Evolutionary conservation across 2,797 vertebrate species (phyloP).

Genomic region (Apodemus agrarius): DNA sequence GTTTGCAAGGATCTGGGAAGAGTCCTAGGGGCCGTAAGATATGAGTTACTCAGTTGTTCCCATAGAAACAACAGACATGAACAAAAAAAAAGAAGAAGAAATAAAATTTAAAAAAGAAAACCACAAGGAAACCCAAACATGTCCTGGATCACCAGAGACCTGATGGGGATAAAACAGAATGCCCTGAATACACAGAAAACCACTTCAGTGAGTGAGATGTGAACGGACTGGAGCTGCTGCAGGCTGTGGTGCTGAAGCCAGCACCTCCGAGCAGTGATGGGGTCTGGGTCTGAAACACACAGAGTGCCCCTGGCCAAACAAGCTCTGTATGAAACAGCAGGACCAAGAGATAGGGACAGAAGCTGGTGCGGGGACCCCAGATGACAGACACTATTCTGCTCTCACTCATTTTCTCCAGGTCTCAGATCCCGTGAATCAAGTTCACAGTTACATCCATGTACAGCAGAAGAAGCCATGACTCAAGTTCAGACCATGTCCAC

Average conservation of each 20-base stretch:
- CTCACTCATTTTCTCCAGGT: neutral
- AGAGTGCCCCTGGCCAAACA: neutral
- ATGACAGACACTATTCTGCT: fast-evolving
- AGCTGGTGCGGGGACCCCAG: no score
- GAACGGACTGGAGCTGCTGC: neutral
- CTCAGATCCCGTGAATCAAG: neutral
- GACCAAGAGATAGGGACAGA: neutral
- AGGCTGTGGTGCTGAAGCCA: neutral
- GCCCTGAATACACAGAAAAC: neutral
- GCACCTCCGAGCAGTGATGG: neutral
- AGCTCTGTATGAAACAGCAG: neutral
- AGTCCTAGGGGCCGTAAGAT: neutral
- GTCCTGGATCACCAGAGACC: neutral
- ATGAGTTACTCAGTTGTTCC: neutral
- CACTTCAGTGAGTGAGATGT: neutral
- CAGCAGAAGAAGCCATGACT: neutral
- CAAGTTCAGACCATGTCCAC: neutral
- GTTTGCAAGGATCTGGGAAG: neutral
- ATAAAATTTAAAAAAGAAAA: neutral
- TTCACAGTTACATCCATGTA: neutral
- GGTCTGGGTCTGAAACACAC: neutral
- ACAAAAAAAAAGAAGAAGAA: neutral
- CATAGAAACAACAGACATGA: neutral
- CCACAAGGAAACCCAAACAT: neutral
- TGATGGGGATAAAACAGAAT: neutral